Percentiles rank a stretch among this genome's conserved stretches.
Conservation (phyloP, 2,888 invertebrate species). For the Pherbina coryleti region DNA sequence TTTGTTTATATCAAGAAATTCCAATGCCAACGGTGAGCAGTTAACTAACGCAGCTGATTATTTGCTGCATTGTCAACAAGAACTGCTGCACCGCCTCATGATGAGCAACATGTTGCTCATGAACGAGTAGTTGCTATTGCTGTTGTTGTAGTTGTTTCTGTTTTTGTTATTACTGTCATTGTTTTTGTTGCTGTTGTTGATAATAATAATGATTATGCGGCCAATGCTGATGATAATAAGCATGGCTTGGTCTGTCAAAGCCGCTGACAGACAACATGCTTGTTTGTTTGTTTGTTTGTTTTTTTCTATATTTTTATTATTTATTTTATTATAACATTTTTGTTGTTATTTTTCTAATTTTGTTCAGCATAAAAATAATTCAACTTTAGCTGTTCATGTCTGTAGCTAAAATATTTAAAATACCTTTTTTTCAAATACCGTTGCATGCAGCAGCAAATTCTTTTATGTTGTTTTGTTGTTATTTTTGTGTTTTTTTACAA, state of each 20-base stretch:
- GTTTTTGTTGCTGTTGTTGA: not conserved
- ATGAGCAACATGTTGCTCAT: not conserved
- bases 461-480: not conserved
- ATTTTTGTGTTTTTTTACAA: not conserved
- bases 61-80: not conserved
- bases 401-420: not conserved
- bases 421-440: not conserved
- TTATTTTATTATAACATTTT: not conserved
- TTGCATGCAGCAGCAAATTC: not conserved
- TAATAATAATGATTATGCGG: not conserved
- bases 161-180: not conserved
- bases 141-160: not conserved
- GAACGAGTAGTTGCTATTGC: not conserved
- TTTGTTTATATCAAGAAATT: too few relatives aligned
- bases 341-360: not conserved
- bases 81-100: not conserved
- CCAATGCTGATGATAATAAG: not conserved
- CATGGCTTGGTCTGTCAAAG: not conserved
- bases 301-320: not conserved
- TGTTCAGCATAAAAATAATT: too few relatives aligned
- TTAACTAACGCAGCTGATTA: not conserved
- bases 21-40: not conserved
- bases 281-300: not conserved
- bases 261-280: slow-evolving; percentile 3
- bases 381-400: not conserved